Base-by-base conservation (phyloP, 1,140 invertebrate species). In the Megalopta genalis region DNA sequence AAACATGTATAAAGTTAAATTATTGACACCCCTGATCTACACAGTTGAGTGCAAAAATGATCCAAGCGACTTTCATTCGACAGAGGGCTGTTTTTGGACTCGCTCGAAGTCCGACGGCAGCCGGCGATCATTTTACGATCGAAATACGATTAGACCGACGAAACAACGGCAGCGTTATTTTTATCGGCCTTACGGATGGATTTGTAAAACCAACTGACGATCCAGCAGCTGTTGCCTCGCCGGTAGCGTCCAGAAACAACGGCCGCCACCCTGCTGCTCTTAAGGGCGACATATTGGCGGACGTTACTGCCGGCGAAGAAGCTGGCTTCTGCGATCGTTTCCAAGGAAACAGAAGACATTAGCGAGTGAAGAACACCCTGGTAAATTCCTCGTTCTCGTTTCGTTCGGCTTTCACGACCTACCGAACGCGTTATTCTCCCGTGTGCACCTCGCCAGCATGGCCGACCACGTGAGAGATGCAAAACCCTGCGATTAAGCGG, bases 291-390 rank as follows among this genome's bases (percentile, higher is more conserved):
- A 77, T 80, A 80, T 81, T 69, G 64, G 57, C 65, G 59, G 77
- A 81, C 69, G 65, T 85, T 62, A 81, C 69, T 84, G 39, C 83
- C 42, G 25, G 27, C 63, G 27, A 77, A 66, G 52, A 81, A 73
- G 25, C 63, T 60, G 14, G 42, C 42, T 69, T 75, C 70, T 32
- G 37, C 46, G 79, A 81, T 85, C 73, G 84, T 85, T 85, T 75
- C 83, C 84, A 85, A 85, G 84, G 83, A 71, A 85, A 85, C 83
- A 64, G 42, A 78, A 32, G 64, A 46, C 68, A 85, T 81, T 74
- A 84, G 49, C 67, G 64, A 65, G 59, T 80, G 70, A 80, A 83
- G 42, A 27, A 80, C 73, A 75, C 49, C 66, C 21, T 75, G 42
- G 39, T 52, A 60, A 37, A 76, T 37, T 25, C 37, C 57, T 63